Evolutionary conservation across 2,797 vertebrate genomes (phyloP).

Genomic region (Pantherophis alleghaniensis): DNA sequence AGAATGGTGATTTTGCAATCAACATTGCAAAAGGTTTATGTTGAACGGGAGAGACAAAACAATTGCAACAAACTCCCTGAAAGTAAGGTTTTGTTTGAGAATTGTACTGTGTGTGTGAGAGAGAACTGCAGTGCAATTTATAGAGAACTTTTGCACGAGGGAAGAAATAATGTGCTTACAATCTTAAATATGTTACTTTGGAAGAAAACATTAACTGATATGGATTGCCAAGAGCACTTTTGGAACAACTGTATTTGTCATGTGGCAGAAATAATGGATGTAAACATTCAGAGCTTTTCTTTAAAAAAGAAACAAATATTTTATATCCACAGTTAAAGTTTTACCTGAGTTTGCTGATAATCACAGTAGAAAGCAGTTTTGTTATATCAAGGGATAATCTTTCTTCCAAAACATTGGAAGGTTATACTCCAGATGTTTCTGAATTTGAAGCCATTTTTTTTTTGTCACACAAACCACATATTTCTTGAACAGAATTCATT

Average conservation of each 20-base stretch:
- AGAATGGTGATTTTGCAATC: neutral
- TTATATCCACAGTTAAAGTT: neutral
- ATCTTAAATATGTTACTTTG: neutral
- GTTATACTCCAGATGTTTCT: neutral
- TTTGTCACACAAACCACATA: neutral
- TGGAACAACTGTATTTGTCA: neutral
- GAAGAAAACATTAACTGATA: neutral
- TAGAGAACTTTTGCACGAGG: neutral
- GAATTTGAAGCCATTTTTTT: neutral
- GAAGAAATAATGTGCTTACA: neutral
- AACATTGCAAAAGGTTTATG: neutral
- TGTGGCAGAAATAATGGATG: neutral
- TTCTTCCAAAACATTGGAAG: neutral
- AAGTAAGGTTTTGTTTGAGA: neutral
- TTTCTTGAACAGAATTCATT: neutral
- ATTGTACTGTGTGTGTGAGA: neutral
- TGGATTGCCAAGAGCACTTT: neutral
- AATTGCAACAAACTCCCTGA: neutral
- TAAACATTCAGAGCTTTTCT: neutral
- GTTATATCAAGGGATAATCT: neutral
- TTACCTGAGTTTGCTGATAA: neutral
- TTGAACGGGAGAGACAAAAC: neutral
- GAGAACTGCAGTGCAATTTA: neutral
- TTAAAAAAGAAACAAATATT: neutral
- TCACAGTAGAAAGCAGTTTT: neutral